Percentiles rank a stretch among this genome's conserved stretches.
These are phyloP conservation scores for Ptilorrhoa leucosticta DNA, from an alignment of 2,113 vertebrate species.

Conservation along the genomic window DNA sequence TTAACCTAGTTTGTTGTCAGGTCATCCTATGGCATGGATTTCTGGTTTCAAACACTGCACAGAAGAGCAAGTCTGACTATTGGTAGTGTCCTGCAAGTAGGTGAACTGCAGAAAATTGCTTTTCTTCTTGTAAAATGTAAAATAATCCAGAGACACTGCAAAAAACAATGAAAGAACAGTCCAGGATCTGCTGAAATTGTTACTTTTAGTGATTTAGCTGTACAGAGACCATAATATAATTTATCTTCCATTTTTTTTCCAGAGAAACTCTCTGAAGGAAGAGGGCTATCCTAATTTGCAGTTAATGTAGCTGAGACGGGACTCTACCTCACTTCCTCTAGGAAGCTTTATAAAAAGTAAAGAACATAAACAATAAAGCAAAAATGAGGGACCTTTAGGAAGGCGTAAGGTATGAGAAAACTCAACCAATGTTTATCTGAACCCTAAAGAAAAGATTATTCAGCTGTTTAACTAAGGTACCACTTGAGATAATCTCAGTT, in stretches of 20 bases:
- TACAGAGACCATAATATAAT: not conserved
- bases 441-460: not conserved
- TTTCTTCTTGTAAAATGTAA: not conserved
- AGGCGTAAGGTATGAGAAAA: not conserved
- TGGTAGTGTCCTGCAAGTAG: not conserved
- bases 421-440: slow-evolving; percentile 3
- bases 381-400: not conserved
- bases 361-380: not conserved
- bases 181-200: not conserved
- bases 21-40: not conserved
- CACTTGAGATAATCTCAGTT: slow-evolving; percentile 28
- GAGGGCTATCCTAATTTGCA: not conserved
- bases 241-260: not conserved
- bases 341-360: not conserved
- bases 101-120: not conserved
- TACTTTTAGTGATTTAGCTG: not conserved
- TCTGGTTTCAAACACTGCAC: not conserved
- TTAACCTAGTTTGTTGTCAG: not conserved
- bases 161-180: not conserved
- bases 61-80: not conserved
- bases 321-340: not conserved
- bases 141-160: not conserved
- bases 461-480: slow-evolving; percentile 14
- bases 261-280: not conserved
- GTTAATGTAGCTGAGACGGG: not conserved